These are phyloP conservation scores for Panagrolaimus sp. DNA, from an alignment of 1,140 invertebrate genomes.

Conservation along the genomic window DNA sequence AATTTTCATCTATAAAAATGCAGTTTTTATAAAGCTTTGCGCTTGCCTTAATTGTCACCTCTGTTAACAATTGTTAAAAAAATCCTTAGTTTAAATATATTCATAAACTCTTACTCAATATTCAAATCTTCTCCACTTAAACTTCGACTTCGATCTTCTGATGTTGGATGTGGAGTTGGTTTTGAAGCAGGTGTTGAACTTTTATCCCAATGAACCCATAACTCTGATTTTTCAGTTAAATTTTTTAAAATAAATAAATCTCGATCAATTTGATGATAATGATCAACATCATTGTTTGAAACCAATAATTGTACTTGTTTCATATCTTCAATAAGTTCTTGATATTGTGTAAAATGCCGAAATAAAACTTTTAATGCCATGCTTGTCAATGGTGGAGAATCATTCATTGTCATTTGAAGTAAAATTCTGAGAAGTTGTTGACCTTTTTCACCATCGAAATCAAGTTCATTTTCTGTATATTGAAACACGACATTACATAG, in stretches of 20 bases:
- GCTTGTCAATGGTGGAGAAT: slow-evolving; percentile 88
- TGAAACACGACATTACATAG: slow-evolving; percentile 46
- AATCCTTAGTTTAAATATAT: too few species aligned
- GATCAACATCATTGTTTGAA: slow-evolving; percentile 90
- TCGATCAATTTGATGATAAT: slow-evolving; percentile 93
- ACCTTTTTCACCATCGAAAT: slow-evolving; percentile 87
- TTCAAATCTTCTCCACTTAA: slow-evolving; percentile 45
- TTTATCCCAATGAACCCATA: slow-evolving; percentile 81
- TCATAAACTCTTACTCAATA: too few species aligned
- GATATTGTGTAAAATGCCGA: slow-evolving; percentile 90
- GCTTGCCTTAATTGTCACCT: too few species aligned
- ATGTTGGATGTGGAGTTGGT: slow-evolving; percentile 22
- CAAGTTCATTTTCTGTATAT: slow-evolving; percentile 64
- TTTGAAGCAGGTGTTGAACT: slow-evolving; percentile 24
- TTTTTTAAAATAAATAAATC: slow-evolving; percentile 87
- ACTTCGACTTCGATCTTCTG: slow-evolving; percentile 41
- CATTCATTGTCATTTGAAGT: slow-evolving; percentile 91
- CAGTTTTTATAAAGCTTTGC: too few species aligned
- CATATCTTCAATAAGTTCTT: slow-evolving; percentile 92
- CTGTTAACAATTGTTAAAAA: too few species aligned
- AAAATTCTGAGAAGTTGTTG: slow-evolving; percentile 81
- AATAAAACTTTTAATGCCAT: slow-evolving; percentile 91
- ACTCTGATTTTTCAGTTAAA: slow-evolving; percentile 92
- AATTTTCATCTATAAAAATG: too few species aligned
- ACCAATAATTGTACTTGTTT: slow-evolving; percentile 96